phyloP scores from a whole-genome alignment of 2,113 vertebrate species.

The Desmodus rotundus region DNA sequence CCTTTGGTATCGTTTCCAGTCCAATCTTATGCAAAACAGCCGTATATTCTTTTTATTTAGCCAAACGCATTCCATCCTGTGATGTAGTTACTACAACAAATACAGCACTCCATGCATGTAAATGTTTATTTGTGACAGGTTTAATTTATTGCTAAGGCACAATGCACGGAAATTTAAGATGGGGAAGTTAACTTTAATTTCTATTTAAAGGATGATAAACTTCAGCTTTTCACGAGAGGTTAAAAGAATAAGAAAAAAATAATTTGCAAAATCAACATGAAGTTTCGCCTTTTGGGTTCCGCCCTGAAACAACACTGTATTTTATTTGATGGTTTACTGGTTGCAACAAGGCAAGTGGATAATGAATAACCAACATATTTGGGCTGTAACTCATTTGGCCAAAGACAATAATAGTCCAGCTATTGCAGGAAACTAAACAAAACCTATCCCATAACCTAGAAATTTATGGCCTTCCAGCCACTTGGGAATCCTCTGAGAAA shows the following conservation, averaged over 20 bases:
- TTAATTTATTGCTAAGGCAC: conserved; percentile 53
- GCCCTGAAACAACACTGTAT: background rate
- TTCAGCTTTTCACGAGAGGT: conserved; percentile 58
- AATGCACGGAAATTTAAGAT: conserved; percentile 60
- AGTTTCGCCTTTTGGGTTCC: conserved; percentile 29
- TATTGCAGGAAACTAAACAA: conserved; percentile 14
- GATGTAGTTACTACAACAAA: conserved; percentile 53
- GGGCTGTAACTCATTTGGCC: conserved; percentile 35
- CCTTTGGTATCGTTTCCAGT: conserved; percentile 51
- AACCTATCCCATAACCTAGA: conserved; percentile 9
- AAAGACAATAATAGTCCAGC: conserved; percentile 23
- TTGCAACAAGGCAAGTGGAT: background rate
- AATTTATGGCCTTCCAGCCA: background rate
- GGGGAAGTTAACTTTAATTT: conserved; percentile 66
- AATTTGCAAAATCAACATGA: conserved; percentile 63
- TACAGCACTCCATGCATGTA: background rate
- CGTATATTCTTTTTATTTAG: conserved; percentile 60
- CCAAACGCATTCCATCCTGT: conserved; percentile 45
- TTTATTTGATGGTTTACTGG: conserved; percentile 35
- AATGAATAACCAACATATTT: conserved; percentile 42
- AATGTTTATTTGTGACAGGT: conserved; percentile 46
- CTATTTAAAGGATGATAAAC: conserved; percentile 61
- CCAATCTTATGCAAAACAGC: conserved; percentile 36
- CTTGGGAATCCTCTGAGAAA: background rate
- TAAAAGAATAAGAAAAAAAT: conserved; percentile 48